A percentile compares a stretch with the other conserved stretches of the same genome.
These are phyloP conservation scores for Trididemnum nubilum DNA, from an alignment of 23 tunicate genomes.

Conservation along the genomic window DNA sequence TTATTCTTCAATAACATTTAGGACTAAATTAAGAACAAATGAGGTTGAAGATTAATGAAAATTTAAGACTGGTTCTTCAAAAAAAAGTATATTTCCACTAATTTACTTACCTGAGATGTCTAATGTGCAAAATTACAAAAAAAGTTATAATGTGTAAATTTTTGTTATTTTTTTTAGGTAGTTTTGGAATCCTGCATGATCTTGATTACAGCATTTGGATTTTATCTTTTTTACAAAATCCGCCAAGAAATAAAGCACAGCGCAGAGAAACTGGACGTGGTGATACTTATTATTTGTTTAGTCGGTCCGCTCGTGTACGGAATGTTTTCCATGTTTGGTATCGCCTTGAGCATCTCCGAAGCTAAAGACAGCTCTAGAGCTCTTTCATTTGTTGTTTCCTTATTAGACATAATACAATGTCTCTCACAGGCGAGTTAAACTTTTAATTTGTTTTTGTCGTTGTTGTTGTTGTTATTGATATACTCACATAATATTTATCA, in stretches of 20 bases:
- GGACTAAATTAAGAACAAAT: too few species aligned
- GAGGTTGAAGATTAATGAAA: too few species aligned
- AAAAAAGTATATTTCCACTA: too few species aligned
- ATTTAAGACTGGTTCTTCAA: too few species aligned
- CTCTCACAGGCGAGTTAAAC: slow-evolving; percentile 61
- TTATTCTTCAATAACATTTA: too few species aligned
- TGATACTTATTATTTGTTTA: slow-evolving; percentile 52
- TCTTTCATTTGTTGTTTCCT: slow-evolving; percentile 37
- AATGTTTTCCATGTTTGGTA: slow-evolving; percentile 47
- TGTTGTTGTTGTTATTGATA: too few species aligned
- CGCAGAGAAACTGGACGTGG: slow-evolving; percentile 51
- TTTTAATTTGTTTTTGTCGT: too few species aligned
- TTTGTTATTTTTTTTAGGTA: neutral
- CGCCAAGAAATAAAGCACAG: slow-evolving; percentile 20
- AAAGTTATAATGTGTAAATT: too few species aligned
- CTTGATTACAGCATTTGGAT: slow-evolving; percentile 48
- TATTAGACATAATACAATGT: slow-evolving; percentile 56
- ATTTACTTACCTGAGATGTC: too few species aligned
- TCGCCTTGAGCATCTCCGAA: slow-evolving; percentile 12
- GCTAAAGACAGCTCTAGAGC: slow-evolving; percentile 6
- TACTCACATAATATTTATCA: too few species aligned
- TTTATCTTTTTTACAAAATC: slow-evolving; percentile 37
- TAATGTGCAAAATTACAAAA: too few species aligned
- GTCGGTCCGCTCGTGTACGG: slow-evolving; percentile 43
- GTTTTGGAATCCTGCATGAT: slow-evolving; percentile 32